Base-by-base conservation (phyloP, 1,140 invertebrate species). In the Hyles vespertilio region DNA sequence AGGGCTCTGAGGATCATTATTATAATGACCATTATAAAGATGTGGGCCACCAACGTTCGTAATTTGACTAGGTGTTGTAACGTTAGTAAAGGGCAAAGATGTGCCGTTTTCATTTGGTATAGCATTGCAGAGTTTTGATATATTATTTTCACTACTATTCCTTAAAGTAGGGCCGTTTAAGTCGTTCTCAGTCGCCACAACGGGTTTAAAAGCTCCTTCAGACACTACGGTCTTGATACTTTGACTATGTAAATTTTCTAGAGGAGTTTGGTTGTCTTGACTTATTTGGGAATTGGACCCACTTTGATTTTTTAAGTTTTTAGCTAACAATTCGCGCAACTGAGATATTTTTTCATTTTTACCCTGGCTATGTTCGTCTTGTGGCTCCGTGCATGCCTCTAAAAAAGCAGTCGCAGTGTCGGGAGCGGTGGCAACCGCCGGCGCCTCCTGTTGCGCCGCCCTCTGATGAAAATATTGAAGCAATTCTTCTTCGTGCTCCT, bases 401-500 rank as follows among this genome's bases (percentile, higher is more conserved):
- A 88, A 89, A 88, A 89, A 89, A 88, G 79, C 67, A 56, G 67
- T 69, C 10, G 71, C 52, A 33, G 60, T 61, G 12, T 63, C 65
- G 40, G 60, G 59, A 9, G 67, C 47, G 50, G 69, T 67, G 5
- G 63, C 11, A 44, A 63, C 65, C 50, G 59, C 56, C 9, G 65
- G 59, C 32, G 69, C 59, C 3, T 77, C 70, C 11, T 64, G 51
- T 6, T 77, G 78, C 9, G 74, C 83, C 58, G 89, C 86, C 70
- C 90, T 85, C 62, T 93, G 91, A 68, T 93, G 93, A 84, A 95
- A 95, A 87, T 95, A 95, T 84, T 94, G 93, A 70, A 95, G 84
- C 62, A 96, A 77, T 84, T 96, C 94, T 72, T 94, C 93, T 72
- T 96, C 95, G 69, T 93, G 94, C 69, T 95, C 94, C 74, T 95